Evolutionary conservation across 2,113 vertebrate genomes (phyloP).

Genomic region (Jacana jacana): DNA sequence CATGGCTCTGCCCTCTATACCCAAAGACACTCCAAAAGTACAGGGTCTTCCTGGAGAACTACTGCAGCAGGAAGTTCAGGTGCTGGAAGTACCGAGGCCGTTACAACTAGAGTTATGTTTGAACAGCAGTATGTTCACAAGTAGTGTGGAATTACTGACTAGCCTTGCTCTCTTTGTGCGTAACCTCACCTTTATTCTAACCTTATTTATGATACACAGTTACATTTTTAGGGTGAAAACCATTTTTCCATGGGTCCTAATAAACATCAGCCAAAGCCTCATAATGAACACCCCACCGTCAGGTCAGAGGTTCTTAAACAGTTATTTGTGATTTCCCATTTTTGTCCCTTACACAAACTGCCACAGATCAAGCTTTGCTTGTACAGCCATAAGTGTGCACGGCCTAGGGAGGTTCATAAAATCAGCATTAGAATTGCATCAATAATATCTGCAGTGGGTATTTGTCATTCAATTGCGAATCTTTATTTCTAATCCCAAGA

Average conservation of each 20-base stretch:
- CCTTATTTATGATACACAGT: fast-evolving
- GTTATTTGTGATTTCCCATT: neutral
- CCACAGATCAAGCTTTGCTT: neutral
- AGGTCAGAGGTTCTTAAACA: neutral
- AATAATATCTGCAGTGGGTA: neutral
- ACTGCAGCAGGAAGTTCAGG: neutral
- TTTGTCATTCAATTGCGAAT: neutral
- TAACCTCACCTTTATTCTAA: neutral
- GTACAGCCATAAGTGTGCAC: neutral
- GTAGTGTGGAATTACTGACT: neutral
- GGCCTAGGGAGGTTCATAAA: neutral
- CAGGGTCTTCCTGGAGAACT: neutral
- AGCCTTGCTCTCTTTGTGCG: neutral
- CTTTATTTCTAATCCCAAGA: neutral
- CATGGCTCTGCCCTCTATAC: neutral
- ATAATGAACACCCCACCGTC: neutral
- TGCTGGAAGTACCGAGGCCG: neutral
- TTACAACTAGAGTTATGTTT: fast-evolving
- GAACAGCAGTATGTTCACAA: neutral
- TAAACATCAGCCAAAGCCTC: neutral
- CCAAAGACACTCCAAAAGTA: neutral
- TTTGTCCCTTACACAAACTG: neutral
- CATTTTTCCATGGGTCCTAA: neutral
- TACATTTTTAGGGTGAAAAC: neutral
- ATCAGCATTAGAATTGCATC: neutral